phyloP scores from a whole-genome alignment of 23 tunicate genomes.

The Diplosoma virens region DNA sequence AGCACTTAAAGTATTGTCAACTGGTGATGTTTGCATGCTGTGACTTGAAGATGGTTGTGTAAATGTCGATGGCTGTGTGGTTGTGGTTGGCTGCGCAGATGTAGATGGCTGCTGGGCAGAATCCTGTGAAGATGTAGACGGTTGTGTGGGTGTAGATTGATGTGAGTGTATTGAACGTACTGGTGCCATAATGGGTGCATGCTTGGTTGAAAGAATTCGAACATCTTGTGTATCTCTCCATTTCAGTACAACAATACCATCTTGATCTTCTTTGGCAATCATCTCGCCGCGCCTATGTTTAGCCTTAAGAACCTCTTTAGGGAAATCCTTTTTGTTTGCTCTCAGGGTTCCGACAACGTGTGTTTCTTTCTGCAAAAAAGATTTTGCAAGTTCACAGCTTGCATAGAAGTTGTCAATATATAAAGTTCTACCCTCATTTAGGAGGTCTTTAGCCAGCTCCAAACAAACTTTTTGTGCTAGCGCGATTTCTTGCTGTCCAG shows the following conservation, averaged over 20 bases:
- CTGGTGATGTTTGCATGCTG: slow-evolving; percentile 1
- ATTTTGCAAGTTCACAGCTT: slow-evolving; percentile 2
- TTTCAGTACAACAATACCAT: slow-evolving; percentile 32
- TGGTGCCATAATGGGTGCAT: slow-evolving; percentile 30
- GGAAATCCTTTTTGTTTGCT: slow-evolving; percentile 22
- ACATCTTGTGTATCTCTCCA: slow-evolving; percentile 28
- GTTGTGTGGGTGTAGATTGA: background rate
- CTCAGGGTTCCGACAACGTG: slow-evolving; percentile 31
- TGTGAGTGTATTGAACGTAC: slow-evolving; percentile 19
- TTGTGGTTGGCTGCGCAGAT: background rate
- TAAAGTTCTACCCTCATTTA: slow-evolving; percentile 18
- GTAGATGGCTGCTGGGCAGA: background rate
- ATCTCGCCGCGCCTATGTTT: slow-evolving; percentile 31
- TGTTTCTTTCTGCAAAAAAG: slow-evolving; percentile 9
- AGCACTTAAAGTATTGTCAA: slow-evolving; percentile 14
- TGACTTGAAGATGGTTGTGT: slow-evolving; percentile 20
- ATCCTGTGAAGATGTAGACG: slow-evolving; percentile 4
- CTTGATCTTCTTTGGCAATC: slow-evolving; percentile 22
- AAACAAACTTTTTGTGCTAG: slow-evolving; percentile 20
- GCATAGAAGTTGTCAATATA: slow-evolving; percentile 1
- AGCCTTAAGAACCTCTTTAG: slow-evolving; percentile 23
- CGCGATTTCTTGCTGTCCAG: slow-evolving; percentile 29
- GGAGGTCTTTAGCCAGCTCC: slow-evolving; percentile 17
- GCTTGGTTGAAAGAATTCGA: slow-evolving; percentile 22
- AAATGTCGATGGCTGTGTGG: background rate